Evolutionary conservation across 1,140 invertebrate genomes (phyloP).

Genomic region (Ceratina australensis): DNA sequence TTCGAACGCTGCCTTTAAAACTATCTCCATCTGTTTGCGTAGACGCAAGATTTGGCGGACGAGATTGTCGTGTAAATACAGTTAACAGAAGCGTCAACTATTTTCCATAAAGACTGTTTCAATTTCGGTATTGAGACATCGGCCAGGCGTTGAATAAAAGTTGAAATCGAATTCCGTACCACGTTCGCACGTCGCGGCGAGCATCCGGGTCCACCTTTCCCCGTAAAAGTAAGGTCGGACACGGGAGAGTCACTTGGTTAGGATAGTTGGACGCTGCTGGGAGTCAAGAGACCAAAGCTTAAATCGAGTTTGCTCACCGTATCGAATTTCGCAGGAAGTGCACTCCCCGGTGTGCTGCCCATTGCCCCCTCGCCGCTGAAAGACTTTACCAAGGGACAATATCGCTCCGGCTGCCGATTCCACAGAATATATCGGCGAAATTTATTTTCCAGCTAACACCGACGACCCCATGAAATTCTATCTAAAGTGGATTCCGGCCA

Average conservation of each 20-base stretch:
- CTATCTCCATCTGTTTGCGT: too few species aligned
- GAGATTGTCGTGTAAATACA: too few species aligned
- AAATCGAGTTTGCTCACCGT: slow-evolving; percentile 61
- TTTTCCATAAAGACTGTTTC: too few species aligned
- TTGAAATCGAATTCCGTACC: too few species aligned
- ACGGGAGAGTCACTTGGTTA: slow-evolving; percentile 32
- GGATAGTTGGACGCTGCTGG: slow-evolving; percentile 40
- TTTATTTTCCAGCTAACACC: slow-evolving; percentile 39
- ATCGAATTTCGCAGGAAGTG: slow-evolving; percentile 60
- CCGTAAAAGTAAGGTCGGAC: slow-evolving; percentile 40
- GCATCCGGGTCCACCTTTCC: slow-evolving; percentile 30
- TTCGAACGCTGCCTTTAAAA: neutral
- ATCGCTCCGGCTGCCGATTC: slow-evolving; percentile 33
- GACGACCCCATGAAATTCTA: neutral
- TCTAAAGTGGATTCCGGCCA: neutral
- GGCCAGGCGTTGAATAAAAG: too few species aligned
- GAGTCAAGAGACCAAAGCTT: slow-evolving; percentile 57
- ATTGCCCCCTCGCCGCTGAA: slow-evolving; percentile 26
- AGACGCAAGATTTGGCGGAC: too few species aligned
- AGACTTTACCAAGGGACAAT: slow-evolving; percentile 49
- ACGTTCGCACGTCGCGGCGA: slow-evolving; percentile 10
- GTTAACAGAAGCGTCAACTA: too few species aligned
- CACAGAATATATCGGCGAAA: slow-evolving; percentile 34
- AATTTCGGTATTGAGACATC: too few species aligned
- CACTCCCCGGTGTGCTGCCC: slow-evolving; percentile 50